A percentile compares a stretch with the other conserved stretches of the same genome.
These are phyloP conservation scores for Drosophila biarmipes DNA, from an alignment of 1,140 invertebrate species.

Conservation along the genomic window DNA sequence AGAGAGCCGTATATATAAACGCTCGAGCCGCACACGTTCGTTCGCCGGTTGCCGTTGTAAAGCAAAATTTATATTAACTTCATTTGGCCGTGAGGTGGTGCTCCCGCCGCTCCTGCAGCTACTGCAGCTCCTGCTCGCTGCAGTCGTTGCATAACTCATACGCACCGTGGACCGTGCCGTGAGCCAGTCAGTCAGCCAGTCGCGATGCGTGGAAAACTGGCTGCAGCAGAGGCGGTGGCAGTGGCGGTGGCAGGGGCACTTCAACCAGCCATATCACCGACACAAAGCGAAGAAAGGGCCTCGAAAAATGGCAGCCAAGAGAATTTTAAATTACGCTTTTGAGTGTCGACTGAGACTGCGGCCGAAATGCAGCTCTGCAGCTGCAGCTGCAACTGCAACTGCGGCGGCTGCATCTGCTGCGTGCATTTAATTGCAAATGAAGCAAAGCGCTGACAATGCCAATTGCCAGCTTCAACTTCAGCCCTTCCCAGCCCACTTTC, in stretches of 20 bases:
- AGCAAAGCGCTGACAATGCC: constrained; percentile 72
- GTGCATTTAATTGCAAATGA: constrained; percentile 82
- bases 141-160: constrained; percentile 77
- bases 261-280: constrained; percentile 65
- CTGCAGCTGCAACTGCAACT: neutral
- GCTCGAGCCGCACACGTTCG: constrained; percentile 26
- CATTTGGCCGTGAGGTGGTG: constrained; percentile 52
- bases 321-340: constrained; percentile 83
- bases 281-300: constrained; percentile 65
- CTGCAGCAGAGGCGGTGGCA: neutral
- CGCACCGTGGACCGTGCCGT: constrained; percentile 65
- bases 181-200: constrained; percentile 45
- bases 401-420: constrained; percentile 31
- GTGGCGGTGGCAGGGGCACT: neutral
- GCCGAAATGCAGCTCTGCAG: constrained; percentile 69
- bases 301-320: constrained; percentile 77
- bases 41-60: constrained; percentile 43
- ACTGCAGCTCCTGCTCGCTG: constrained; percentile 39
- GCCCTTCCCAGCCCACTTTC: neutral
- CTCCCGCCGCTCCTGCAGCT: constrained; percentile 7
- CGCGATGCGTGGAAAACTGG: constrained; percentile 17
- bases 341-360: constrained; percentile 61
- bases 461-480: constrained; percentile 52
- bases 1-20: constrained; percentile 22
- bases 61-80: constrained; percentile 81